Evolutionary conservation across 2,113 vertebrate genomes (phyloP).

Genomic region (Perca flavescens): DNA sequence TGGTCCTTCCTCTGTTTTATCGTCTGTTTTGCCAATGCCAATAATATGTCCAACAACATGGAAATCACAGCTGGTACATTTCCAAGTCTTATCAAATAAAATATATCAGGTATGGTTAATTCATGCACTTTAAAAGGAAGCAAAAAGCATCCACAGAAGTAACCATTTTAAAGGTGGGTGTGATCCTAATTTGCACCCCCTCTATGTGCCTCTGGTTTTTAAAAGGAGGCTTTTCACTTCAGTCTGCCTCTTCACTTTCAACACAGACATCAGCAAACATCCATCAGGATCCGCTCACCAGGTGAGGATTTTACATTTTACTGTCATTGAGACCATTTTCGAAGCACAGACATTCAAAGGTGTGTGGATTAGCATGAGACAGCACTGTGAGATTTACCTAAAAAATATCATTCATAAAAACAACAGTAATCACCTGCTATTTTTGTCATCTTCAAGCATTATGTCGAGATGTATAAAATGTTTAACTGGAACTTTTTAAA

Average conservation of each 20-base stretch:
- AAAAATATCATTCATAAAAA: not conserved
- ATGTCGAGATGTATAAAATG: not conserved
- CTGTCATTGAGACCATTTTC: not conserved
- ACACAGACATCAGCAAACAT: not conserved
- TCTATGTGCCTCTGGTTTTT: not conserved
- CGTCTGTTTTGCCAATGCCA: not conserved
- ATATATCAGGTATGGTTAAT: not conserved
- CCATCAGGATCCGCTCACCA: not conserved
- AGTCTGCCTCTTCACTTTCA: rapidly evolving
- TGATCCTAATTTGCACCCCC: not conserved
- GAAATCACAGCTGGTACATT: not conserved
- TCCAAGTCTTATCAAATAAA: not conserved
- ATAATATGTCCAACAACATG: not conserved
- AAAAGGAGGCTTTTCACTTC: not conserved
- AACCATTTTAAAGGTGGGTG: too few relatives aligned
- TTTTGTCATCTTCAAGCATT: not conserved
- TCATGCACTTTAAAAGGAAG: not conserved
- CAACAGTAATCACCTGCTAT: not conserved
- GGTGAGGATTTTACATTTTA: slow-evolving; percentile 28
- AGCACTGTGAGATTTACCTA: not conserved
- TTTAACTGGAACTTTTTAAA: not conserved
- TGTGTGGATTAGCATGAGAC: not conserved
- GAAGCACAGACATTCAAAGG: not conserved
- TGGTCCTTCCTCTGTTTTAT: not conserved
- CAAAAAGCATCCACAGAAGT: not conserved